Percentiles rank a stretch among this genome's conserved stretches.
These are phyloP conservation scores for Trachythela sp. DNA, from an alignment of 64 coral and sea anemone species.

Conservation along the genomic window DNA sequence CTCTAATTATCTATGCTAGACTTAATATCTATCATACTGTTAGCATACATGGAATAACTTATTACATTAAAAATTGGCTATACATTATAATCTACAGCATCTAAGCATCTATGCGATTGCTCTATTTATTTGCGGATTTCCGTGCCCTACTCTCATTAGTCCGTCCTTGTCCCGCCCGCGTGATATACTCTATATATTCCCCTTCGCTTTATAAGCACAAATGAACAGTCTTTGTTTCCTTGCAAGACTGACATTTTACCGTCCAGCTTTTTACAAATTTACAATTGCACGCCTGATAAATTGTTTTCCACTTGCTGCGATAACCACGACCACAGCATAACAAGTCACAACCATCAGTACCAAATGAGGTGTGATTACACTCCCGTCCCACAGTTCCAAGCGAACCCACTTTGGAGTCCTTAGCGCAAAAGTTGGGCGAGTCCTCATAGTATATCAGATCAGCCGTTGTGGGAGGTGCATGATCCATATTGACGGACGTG, in stretches of 20 bases:
- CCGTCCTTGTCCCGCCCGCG: background rate
- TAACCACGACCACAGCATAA: slow-evolving; percentile 85
- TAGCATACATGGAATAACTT: background rate
- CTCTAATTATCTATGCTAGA: too few species aligned
- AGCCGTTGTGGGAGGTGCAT: slow-evolving; percentile 49
- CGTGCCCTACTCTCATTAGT: background rate
- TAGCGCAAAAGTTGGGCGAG: slow-evolving; percentile 75
- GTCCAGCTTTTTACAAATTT: slow-evolving; percentile 84
- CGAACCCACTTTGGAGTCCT: slow-evolving; percentile 66
- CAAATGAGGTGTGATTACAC: slow-evolving; percentile 84
- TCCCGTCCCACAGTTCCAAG: slow-evolving; percentile 76
- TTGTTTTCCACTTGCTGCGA: slow-evolving; percentile 65
- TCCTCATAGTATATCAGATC: slow-evolving; percentile 90
- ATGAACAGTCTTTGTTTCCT: slow-evolving; percentile 48
- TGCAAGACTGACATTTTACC: slow-evolving; percentile 88
- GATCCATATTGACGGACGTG: slow-evolving; percentile 52
- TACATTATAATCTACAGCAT: background rate
- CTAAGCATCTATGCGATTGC: background rate
- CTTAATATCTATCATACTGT: background rate
- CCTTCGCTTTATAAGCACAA: slow-evolving; percentile 43
- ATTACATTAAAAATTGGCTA: background rate
- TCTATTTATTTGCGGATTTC: background rate
- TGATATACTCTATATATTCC: background rate
- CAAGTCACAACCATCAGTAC: slow-evolving; percentile 84
- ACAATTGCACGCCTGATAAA: slow-evolving; percentile 71